Conservation (phyloP, 2,888 invertebrate species). For the Vesta saturnalis region DNA sequence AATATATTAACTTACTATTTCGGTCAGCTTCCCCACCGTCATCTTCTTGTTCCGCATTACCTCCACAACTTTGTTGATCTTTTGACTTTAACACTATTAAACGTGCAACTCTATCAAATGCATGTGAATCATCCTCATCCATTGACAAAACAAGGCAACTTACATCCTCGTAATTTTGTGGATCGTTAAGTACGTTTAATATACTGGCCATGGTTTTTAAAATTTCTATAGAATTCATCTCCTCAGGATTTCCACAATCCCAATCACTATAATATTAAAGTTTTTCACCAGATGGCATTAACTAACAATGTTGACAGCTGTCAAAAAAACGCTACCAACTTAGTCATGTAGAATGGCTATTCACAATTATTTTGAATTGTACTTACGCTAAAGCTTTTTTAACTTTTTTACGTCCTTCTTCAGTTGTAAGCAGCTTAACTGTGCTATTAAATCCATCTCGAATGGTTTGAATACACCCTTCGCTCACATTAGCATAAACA, state of each 20-base stretch:
- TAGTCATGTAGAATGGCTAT: no score
- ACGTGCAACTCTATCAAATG: conserved; percentile 20
- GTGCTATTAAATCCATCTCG: conserved; percentile 16
- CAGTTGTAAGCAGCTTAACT: conserved; percentile 13
- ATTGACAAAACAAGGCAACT: conserved; percentile 19
- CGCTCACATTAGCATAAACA: conserved; percentile 27
- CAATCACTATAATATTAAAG: conserved; percentile 12
- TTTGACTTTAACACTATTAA: conserved; percentile 21
- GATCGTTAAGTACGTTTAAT: conserved; percentile 22
- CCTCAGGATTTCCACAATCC: conserved; percentile 14
- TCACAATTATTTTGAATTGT: no score
- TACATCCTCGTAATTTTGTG: conserved; percentile 21
- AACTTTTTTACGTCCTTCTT: conserved; percentile 18
- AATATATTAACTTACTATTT: no score
- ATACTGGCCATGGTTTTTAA: conserved; percentile 3
- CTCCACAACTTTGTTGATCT: background rate
- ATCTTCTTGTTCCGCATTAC: no score
- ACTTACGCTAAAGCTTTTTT: conserved; percentile 24
- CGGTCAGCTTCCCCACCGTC: no score
- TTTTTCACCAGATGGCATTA: background rate
- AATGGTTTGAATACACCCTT: conserved; percentile 22
- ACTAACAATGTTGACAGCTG: background rate
- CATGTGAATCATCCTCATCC: conserved; percentile 10
- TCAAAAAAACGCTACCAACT: no score
- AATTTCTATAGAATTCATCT: conserved; percentile 16